These are phyloP conservation scores for Diploscapter pachys DNA, from an alignment of 1,140 invertebrate genomes.

Conservation along the genomic window DNA sequence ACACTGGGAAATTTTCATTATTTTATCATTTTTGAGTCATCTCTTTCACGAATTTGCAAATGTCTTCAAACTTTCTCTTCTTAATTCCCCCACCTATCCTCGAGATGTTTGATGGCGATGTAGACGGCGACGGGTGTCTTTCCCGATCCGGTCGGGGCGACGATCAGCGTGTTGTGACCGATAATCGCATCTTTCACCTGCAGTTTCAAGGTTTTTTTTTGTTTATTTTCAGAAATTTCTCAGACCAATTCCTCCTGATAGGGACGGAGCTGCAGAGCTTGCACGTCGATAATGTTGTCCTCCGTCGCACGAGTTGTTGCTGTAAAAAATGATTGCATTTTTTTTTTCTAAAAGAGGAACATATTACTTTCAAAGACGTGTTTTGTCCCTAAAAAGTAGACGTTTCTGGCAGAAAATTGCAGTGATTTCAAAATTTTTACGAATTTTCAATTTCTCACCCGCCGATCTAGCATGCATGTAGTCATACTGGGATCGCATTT, in stretches of 20 bases:
- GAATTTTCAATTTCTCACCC: too few relatives aligned
- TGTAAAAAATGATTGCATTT: too few relatives aligned
- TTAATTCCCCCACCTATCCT: neutral
- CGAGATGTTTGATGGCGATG: constrained; percentile 26
- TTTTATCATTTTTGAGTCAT: neutral
- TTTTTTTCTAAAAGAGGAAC: too few relatives aligned
- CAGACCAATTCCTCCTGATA: constrained; percentile 32
- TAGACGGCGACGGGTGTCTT: constrained; percentile 36
- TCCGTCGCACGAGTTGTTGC: too few relatives aligned
- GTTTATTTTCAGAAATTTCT: neutral
- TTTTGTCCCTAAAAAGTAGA: too few relatives aligned
- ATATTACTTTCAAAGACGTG: too few relatives aligned
- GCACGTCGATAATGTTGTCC: too few relatives aligned
- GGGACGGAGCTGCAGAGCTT: constrained; percentile 13
- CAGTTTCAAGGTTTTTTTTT: neutral
- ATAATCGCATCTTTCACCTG: constrained; percentile 14
- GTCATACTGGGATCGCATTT: too few relatives aligned
- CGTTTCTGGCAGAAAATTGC: too few relatives aligned
- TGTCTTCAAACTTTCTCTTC: neutral
- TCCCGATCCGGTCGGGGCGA: constrained; percentile 42
- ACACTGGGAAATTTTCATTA: neutral
- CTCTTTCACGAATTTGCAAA: constrained; percentile 1
- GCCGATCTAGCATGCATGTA: too few relatives aligned
- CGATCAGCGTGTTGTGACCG: constrained; percentile 36
- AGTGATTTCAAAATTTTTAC: too few relatives aligned